A percentile compares a stretch with the other conserved stretches of the same genome.
phyloP scores from a whole-genome alignment of 1,140 invertebrate genomes.

The Papilio aristodemus region DNA sequence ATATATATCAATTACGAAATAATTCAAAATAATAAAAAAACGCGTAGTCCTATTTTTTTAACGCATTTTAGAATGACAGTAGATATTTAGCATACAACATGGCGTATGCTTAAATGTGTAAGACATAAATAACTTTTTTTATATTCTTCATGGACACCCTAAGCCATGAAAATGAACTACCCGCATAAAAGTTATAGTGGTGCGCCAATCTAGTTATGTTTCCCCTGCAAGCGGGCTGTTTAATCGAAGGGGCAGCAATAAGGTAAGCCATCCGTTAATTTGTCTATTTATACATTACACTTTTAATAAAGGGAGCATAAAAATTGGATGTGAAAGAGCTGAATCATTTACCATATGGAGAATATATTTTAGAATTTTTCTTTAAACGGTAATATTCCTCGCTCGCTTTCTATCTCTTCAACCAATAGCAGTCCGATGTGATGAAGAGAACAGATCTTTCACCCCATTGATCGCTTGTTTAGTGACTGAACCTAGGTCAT shows the following conservation, averaged over 20 bases:
- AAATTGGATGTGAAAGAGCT: neutral
- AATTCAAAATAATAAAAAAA: too few species aligned
- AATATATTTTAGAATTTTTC: neutral
- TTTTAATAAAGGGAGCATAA: constrained; percentile 7
- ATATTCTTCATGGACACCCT: neutral
- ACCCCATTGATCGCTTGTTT: too few species aligned
- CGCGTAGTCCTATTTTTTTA: too few species aligned
- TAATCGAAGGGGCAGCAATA: constrained; percentile 58
- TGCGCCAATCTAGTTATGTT: constrained; percentile 61
- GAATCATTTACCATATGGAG: neutral
- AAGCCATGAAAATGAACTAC: constrained; percentile 48
- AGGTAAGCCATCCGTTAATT: constrained; percentile 37
- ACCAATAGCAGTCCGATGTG: too few species aligned
- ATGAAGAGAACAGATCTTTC: too few species aligned
- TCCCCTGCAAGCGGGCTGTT: constrained; percentile 57
- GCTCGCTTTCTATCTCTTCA: too few species aligned
- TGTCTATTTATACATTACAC: constrained; percentile 31
- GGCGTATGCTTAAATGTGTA: too few species aligned
- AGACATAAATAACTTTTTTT: too few species aligned
- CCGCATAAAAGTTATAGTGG: constrained; percentile 68
- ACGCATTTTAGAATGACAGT: too few species aligned
- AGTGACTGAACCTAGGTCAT: too few species aligned
- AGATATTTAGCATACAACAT: too few species aligned
- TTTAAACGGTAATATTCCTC: neutral
- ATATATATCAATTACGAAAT: too few species aligned